Evolutionary conservation across 2,888 invertebrate species (phyloP), one percentile per base, ranked within the genome.

Genomic region (Polia nebulosa): DNA sequence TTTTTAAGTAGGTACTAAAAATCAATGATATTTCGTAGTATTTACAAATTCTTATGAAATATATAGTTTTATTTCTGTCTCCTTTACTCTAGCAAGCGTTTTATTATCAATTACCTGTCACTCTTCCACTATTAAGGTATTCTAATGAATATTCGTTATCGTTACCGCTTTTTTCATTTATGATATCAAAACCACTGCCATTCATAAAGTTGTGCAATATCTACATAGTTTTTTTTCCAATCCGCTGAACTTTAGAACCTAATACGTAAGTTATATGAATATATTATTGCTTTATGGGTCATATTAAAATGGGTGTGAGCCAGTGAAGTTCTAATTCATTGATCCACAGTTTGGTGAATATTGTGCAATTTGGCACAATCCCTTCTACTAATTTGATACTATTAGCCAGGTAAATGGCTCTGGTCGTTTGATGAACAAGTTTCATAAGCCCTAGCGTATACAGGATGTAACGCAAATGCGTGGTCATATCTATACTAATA

Each of bases 71-170:
- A 41, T 45, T 15, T 39, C 11, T 0, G 9, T 57, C 47, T 57
- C 17, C 39, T 39, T 67, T 20, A 32, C 17, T 49, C 25, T 25
- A 20, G 13, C 15, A 51, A 17, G 5, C 1, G 34, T 39, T 45
- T 45, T 27, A 13, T 53, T 32, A 47, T 57, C 13, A 49, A 39
- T 20, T 27, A 44, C 36, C 9, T 56, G 45, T 57, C 29, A 32
- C 34, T 41, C 39, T 17, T 34, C 13, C n/a, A 56, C 45, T 17
- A 45, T 27, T 27, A 32, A 49, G 32, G 41, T 3, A 8, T 22
- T 5, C 39, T 72, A 68, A 72, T 69, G 34, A 61, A 73, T 29
- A 72, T 62, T 72, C 25, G 41, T 47, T 34, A 72, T 29, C 61
- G 9, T 51, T 34, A 61, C 20, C 4, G 5, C 25, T 2, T 71